Evolutionary conservation across 2,888 invertebrate species (phyloP), one percentile per base, ranked within the genome.

Genomic region (Heliconius ethilla): DNA sequence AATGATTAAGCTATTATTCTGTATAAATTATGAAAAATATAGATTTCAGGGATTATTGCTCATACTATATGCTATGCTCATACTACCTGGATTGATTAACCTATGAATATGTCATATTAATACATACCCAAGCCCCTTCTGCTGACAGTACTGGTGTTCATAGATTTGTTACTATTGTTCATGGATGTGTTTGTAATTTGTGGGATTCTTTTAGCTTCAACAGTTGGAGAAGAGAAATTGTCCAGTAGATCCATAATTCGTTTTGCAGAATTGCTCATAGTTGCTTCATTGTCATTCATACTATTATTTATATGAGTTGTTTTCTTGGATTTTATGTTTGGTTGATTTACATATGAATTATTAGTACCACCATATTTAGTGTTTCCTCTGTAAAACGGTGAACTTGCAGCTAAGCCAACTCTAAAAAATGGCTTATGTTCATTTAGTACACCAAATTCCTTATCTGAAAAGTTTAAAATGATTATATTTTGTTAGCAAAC

Each of bases 171-270:
- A 27, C 81, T 75, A 81, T 83, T 3, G 82, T 82, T 75, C 80
- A 84, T 86, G 10, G 85, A 77, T n/a, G 80, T 81, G 27, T 81
- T 80, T 5, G 82, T 82, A 77, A 86, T 88, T 27, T 84, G 85
- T 4, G 97, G 97, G 88, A 98, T 97, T 86, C 96, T 96, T 86
- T 96, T 97, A 2, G 97, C 97, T 88, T 98, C 98, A 69, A 94
- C 94, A 75, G 98, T 90, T 0, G 98, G 97, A 3, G 98, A 97
- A 0, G 97, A 96, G 90, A 97, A 97, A 84, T 97, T 96, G 87
- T 98, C 97, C 77, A 98, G 92, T 9, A 97, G 95, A 84, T 97
- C 96, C 84, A 98, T 91, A 82, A 98, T 97, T 81, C 96, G 95
- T 84, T 96, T 96, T 0, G 98, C 97, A 7, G 98, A 97, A 82